Evolutionary conservation across 2,797 vertebrate genomes (phyloP), one percentile per base, ranked within the genome.

Genomic region (Microctenopoma steveboyesi): DNA sequence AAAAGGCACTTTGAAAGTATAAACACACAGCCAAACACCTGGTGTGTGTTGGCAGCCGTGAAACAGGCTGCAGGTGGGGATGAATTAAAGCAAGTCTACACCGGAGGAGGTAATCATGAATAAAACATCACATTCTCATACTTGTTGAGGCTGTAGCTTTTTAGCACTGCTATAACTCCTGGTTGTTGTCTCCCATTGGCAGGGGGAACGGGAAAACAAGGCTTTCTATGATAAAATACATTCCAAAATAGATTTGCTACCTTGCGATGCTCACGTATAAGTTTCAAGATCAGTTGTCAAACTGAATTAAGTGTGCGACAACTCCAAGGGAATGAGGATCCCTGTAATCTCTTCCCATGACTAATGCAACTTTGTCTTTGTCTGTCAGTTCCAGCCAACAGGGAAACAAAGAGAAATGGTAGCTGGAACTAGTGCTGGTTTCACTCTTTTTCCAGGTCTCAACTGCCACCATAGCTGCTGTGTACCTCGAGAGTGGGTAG

Each of bases 61-160:
- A 84, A 76, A 83, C 69, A 80, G 72, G 78, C 73, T 82, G 82
- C 85, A 86, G 85, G 81, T 81, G 82, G 79, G 67, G 76, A 83
- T 82, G 80, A 89, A 83, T 88, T 86, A 82, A 81, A 87, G 85
- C 27, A 22, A 72, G 70, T 57, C 73, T 54, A 48, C 76, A 64
- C 72, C 47, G 15, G 83, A 88, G 71, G 76, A 86, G 76, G 80
- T 71, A 67, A 79, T 84, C 85, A 88, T 90, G 88, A 91, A 91
- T 91, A 86, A 92, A 89, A 89, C 81, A 91, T 91, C 28, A 42
- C 67, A 69, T 49, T 74, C 27, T 57, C 48, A 10, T 64, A 86
- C 86, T 81, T 88, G 76, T 86, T 80, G 78, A 83, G 65, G 78
- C 76, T 72, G 57, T 63, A 47, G 75, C 69, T 74, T 84, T 78